phyloP scores from a whole-genome alignment of 2,113 vertebrate species.

The Osmerus eperlanus region DNA sequence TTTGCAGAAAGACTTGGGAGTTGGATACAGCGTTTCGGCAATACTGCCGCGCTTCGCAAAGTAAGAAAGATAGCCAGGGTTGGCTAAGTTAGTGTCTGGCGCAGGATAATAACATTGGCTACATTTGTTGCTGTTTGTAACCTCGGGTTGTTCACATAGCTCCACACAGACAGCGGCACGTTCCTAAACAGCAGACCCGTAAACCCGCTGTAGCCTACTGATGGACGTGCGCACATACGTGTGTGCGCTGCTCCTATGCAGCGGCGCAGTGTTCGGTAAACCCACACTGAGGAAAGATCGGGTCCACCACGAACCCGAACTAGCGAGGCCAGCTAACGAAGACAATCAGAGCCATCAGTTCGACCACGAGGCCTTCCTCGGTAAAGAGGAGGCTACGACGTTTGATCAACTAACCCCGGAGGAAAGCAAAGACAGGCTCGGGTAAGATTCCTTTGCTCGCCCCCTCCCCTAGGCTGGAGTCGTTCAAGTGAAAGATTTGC shows the following conservation, averaged over 20 bases:
- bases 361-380: slow-evolving; percentile 95
- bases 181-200: slow-evolving; percentile 6
- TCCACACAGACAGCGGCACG: slow-evolving; percentile 2
- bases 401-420: slow-evolving; percentile 93
- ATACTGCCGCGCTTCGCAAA: not conserved
- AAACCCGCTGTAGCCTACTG: slow-evolving; percentile 7
- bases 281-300: slow-evolving; percentile 87
- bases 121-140: slow-evolving; percentile 9
- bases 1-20: not conserved
- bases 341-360: slow-evolving; percentile 87
- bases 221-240: slow-evolving; percentile 64
- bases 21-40: not conserved
- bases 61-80: not conserved
- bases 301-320: slow-evolving; percentile 76
- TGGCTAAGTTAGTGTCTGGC: not conserved
- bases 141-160: slow-evolving; percentile 3
- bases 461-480: too few relatives aligned
- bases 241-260: slow-evolving; percentile 62
- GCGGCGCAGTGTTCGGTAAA: slow-evolving; percentile 67
- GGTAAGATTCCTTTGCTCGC: slow-evolving; percentile 72
- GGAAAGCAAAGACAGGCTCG: slow-evolving; percentile 87
- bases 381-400: slow-evolving; percentile 91
- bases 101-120: not conserved
- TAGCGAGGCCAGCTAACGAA: slow-evolving; percentile 72
- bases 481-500: too few relatives aligned